A percentile compares a stretch with the other conserved stretches of the same genome.
Evolutionary conservation across 2,888 invertebrate genomes (phyloP).

Genomic region (Trachelus stipa): DNA sequence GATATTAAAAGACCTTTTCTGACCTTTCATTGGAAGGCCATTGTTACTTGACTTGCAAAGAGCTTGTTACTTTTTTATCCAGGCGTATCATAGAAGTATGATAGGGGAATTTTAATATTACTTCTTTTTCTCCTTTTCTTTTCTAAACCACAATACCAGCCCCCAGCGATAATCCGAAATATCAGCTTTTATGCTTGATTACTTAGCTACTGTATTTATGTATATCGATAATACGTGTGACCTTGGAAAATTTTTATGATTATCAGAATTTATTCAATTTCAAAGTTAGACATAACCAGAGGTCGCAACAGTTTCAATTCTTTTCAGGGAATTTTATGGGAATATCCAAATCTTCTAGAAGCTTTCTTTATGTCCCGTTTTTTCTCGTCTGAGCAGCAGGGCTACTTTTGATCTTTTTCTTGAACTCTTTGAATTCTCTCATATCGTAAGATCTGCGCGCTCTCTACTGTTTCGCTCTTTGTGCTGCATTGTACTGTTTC

Average conservation of each 20-base stretch:
- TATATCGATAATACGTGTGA: not conserved
- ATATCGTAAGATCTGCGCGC: not conserved
- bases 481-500: not conserved
- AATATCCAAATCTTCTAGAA: not conserved
- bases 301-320: not conserved
- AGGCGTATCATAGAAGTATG: not conserved
- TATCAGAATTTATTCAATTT: not conserved
- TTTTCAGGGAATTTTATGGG: not conserved
- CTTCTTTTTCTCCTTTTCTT: not conserved
- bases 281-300: not conserved
- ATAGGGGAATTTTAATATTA: not conserved
- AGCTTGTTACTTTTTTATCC: not conserved
- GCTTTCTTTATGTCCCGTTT: not conserved
- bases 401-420: not conserved
- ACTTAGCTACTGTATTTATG: not conserved
- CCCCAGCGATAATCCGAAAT: not conserved
- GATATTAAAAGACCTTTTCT: not conserved
- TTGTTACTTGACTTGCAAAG: not conserved
- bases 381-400: not conserved
- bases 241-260: not conserved
- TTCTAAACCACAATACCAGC: not conserved
- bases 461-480: too few relatives aligned
- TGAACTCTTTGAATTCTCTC: not conserved
- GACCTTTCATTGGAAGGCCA: not conserved
- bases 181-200: not conserved